Conservation (phyloP, 1,140 invertebrate genomes). For the Papilio helenus region DNA sequence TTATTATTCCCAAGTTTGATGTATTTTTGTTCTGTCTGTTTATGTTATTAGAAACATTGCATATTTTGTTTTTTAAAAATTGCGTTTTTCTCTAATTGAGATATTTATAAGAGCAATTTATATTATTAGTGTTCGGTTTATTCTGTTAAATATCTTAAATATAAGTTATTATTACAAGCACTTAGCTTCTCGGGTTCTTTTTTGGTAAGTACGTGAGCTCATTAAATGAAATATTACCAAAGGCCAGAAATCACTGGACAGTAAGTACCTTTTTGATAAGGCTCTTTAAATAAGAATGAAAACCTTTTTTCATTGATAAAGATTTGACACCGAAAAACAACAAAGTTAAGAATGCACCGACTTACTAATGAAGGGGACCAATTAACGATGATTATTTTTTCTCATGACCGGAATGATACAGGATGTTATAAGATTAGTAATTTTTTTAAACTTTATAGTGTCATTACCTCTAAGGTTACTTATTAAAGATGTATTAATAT, state of each 20-base stretch:
- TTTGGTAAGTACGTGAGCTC: constrained; percentile 46
- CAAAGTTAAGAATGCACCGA: constrained; percentile 72
- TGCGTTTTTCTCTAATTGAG: not conserved
- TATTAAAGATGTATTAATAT: not conserved
- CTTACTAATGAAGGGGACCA: constrained; percentile 82
- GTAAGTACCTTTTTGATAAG: constrained; percentile 68
- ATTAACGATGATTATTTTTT: constrained; percentile 81
- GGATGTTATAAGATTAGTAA: constrained; percentile 49
- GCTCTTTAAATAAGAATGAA: constrained; percentile 81
- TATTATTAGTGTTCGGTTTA: not conserved
- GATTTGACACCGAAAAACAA: constrained; percentile 81
- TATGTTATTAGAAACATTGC: too few species aligned
- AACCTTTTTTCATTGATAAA: constrained; percentile 82
- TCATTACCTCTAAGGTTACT: too few species aligned
- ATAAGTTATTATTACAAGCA: constrained; percentile 35
- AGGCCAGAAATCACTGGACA: constrained; percentile 60
- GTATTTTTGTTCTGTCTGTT: too few species aligned
- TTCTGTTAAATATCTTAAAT: not conserved
- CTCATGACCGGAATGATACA: constrained; percentile 70
- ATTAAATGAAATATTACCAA: constrained; percentile 68
- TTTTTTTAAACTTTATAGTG: not conserved
- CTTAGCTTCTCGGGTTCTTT: constrained; percentile 28
- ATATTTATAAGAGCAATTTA: not conserved
- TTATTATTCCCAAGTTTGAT: too few species aligned
- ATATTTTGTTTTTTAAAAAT: not conserved